Evolutionary conservation across 2,888 invertebrate species (phyloP), one percentile per base, ranked within the genome.

Genomic region (Heliconius cydno): DNA sequence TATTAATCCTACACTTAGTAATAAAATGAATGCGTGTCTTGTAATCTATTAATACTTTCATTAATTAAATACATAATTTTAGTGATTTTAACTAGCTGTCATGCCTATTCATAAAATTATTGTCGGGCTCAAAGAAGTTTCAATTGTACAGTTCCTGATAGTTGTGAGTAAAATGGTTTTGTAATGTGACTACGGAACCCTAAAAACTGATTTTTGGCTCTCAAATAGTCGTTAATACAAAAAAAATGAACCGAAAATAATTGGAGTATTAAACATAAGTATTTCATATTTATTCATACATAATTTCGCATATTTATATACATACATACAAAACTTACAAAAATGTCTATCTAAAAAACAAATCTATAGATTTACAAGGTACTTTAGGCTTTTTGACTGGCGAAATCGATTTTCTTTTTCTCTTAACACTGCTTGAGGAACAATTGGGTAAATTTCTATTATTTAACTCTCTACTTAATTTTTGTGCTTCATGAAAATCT

Each of bases 401-500:
- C 25, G 92, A 91, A 25, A 84, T 78, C 2, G 90, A 89, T 82
- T 88, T 90, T 78, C 91, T 88, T 88, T 94, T 95, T 84, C 94
- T 89, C 84, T 95, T 95, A 1, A 86, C 86, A 84, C 82, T 88
- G 70, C 60, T 83, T 30, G 60, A 77, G 19, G 83, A 68, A 52
- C 25, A 65, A 9, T 28, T 34, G 25, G 19, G 78, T 22, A 85
- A 72, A 72, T 78, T 77, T 85, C 90, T 92, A 65, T 88, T 92
- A 87, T 97, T 97, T 12, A 97, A 88, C 90, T 96, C 96, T 84
- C 95, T 92, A 85, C 96, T 98, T 76, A 99, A 90, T 86, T 96
- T 96, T 87, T 97, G 96, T 9, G 99, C 99, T 85, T 97, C 95
- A 90, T 99, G 99, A 89, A 96, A 98, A 92, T 99, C 98, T 85